Percentiles rank a stretch among this genome's conserved stretches.
Conservation (phyloP, 2,888 invertebrate species). For the Pachydiplax longipennis region DNA sequence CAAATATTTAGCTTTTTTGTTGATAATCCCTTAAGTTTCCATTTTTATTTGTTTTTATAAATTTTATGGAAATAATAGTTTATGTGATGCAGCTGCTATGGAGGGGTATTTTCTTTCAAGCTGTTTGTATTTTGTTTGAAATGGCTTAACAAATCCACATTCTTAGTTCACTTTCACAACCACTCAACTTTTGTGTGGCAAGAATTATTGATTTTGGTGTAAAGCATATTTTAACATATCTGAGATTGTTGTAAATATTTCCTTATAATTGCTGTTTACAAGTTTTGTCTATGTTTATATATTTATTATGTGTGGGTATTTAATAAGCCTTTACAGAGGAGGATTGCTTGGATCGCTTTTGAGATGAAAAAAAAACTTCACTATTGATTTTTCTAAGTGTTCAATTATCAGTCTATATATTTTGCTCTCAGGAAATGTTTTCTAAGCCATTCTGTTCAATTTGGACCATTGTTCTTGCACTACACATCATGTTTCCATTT, state of each 20-base stretch:
- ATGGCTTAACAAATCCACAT: neutral
- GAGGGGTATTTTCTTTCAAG: too few species aligned
- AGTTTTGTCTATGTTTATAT: neutral
- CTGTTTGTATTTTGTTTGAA: too few species aligned
- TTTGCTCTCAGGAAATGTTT: neutral
- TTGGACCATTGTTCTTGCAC: neutral
- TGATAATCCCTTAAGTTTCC: too few species aligned
- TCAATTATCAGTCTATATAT: neutral
- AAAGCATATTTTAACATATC: neutral
- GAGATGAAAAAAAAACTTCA: neutral
- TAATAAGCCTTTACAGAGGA: neutral
- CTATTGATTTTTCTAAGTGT: neutral
- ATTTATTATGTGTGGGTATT: neutral
- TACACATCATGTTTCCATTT: neutral
- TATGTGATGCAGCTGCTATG: too few species aligned
- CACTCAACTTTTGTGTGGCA: neutral
- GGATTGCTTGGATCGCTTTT: neutral
- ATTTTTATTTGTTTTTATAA: too few species aligned
- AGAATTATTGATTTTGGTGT: neutral
- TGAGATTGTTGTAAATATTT: neutral
- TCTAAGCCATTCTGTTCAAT: neutral
- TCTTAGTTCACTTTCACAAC: neutral
- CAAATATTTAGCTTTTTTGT: too few species aligned
- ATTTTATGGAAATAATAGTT: too few species aligned
- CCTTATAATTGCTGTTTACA: neutral